These are phyloP conservation scores for Drosophila recens DNA, from an alignment of 2,888 invertebrate genomes.

Conservation along the genomic window DNA sequence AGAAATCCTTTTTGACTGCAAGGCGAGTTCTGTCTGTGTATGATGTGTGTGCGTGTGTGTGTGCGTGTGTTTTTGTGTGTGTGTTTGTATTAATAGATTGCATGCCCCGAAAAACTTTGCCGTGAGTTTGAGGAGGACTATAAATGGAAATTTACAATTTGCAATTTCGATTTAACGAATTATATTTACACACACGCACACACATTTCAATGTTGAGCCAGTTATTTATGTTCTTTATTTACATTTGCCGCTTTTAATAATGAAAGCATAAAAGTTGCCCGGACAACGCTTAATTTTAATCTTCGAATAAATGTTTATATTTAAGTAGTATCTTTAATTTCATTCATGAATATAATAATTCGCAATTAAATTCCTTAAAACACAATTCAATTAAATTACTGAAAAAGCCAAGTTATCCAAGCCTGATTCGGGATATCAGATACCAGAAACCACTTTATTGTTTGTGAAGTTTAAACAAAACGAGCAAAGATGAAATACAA, in stretches of 20 bases:
- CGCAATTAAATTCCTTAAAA: constrained; percentile 19
- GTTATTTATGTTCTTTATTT: constrained; percentile 57
- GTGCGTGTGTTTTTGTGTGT: constrained; percentile 12
- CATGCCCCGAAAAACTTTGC: constrained; percentile 35
- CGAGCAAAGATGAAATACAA: constrained; percentile 4
- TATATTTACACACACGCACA: constrained; percentile 41
- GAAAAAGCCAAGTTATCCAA: neutral
- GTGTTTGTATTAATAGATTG: constrained; percentile 67
- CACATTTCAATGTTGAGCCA: constrained; percentile 33
- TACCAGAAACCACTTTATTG: constrained; percentile 8
- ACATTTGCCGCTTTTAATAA: constrained; percentile 23
- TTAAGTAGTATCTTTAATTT: neutral
- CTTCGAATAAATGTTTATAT: constrained; percentile 30
- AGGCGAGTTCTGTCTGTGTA: constrained; percentile 12
- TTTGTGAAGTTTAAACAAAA: constrained; percentile 1
- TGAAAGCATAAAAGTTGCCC: constrained; percentile 8
- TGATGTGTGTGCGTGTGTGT: constrained; percentile 9
- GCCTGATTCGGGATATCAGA: neutral
- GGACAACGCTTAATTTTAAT: constrained; percentile 27
- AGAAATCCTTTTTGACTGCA: constrained; percentile 44
- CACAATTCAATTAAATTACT: constrained; percentile 25
- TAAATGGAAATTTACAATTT: constrained; percentile 63
- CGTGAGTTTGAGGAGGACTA: constrained; percentile 13
- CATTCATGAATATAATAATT: neutral
- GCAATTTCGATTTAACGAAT: constrained; percentile 66